These are phyloP conservation scores for Anarsia innoxiella DNA, from an alignment of 2,888 invertebrate genomes.

Conservation along the genomic window DNA sequence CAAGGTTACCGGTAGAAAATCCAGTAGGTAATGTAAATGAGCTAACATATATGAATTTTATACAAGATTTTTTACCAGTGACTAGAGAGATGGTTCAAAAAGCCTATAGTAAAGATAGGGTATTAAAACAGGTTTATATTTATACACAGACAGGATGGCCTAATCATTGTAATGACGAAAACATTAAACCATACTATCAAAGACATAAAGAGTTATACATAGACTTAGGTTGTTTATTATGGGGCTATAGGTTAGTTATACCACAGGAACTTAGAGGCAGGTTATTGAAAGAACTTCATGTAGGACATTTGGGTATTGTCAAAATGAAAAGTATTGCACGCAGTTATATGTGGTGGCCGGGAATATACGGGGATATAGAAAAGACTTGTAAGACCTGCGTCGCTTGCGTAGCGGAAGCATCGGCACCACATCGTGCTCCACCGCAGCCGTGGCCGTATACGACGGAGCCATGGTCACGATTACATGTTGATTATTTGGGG, in stretches of 20 bases:
- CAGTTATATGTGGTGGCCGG: slow-evolving; percentile 21
- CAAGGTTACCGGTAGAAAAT: background rate
- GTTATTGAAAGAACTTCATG: slow-evolving; percentile 16
- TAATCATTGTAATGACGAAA: background rate
- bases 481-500: slow-evolving; percentile 21
- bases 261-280: slow-evolving; percentile 5
- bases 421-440: slow-evolving; percentile 13
- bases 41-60: background rate
- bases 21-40: background rate
- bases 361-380: slow-evolving; percentile 17
- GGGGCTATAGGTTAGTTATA: slow-evolving; percentile 18
- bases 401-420: slow-evolving; percentile 12
- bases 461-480: slow-evolving; percentile 16
- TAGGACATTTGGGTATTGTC: slow-evolving; percentile 18
- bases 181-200: slow-evolving; percentile 1
- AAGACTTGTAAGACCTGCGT: slow-evolving; percentile 10
- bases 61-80: background rate
- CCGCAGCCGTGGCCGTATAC: slow-evolving; percentile 20
- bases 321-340: slow-evolving; percentile 20
- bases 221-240: slow-evolving; percentile 14
- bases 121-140: background rate
- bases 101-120: background rate
- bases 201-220: slow-evolving; percentile 13
- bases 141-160: slow-evolving; percentile 1
- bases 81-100: background rate